Conservation (phyloP, 2,888 invertebrate species). For the Gryllus longicercus region DNA sequence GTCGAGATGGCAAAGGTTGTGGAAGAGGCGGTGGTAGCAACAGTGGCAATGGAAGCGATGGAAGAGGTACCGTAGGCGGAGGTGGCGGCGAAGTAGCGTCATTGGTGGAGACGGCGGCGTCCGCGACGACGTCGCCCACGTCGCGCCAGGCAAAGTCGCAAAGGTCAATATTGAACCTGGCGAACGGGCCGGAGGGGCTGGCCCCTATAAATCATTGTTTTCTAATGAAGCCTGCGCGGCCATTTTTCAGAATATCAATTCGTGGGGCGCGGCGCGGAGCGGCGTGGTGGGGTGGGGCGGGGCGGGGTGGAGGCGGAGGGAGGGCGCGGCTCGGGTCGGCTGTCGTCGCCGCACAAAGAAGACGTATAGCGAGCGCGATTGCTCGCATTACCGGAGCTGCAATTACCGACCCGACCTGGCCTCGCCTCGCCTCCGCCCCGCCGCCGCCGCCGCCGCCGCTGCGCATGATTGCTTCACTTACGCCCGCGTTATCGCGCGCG, state of each 20-base stretch:
- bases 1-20: too few relatives aligned
- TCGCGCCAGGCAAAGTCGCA: neutral
- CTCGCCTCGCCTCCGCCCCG: neutral
- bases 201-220: neutral
- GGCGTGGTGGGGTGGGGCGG: neutral
- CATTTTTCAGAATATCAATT: conserved; percentile 17
- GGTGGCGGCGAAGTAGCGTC: too few relatives aligned
- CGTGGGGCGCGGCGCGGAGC: neutral
- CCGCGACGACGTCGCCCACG: too few relatives aligned
- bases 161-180: conserved; percentile 17
- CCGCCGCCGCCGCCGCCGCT: neutral
- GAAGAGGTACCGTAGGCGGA: too few relatives aligned
- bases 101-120: too few relatives aligned
- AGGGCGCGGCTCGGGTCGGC: neutral
- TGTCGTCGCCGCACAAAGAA: neutral
- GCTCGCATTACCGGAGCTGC: neutral
- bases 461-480: neutral
- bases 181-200: conserved; percentile 4
- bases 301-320: neutral
- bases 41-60: too few relatives aligned
- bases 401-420: too few relatives aligned
- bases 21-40: too few relatives aligned
- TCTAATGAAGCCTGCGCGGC: conserved; percentile 1
- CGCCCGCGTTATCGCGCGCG: neutral
- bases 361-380: neutral